Evolutionary conservation across 2,888 invertebrate species (phyloP).

Genomic region (Panzeria rudis): DNA sequence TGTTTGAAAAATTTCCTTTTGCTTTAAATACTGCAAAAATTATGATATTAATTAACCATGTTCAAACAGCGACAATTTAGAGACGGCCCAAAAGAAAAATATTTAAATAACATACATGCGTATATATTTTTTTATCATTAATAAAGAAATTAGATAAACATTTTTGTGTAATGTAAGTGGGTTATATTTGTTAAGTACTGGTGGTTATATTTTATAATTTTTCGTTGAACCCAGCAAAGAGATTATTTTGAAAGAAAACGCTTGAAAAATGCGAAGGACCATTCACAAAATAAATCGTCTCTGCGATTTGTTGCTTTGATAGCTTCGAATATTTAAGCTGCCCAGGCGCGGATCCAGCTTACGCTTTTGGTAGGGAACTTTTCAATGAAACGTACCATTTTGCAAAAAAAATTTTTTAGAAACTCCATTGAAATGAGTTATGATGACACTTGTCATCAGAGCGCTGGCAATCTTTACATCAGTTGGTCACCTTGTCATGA

Average conservation of each 20-base stretch:
- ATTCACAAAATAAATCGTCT: not conserved
- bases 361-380: too few relatives aligned
- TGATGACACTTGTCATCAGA: too few relatives aligned
- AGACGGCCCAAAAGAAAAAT: slow-evolving; percentile 29
- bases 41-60: slow-evolving; percentile 65
- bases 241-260: not conserved
- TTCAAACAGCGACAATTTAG: slow-evolving; percentile 48
- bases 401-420: too few relatives aligned
- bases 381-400: too few relatives aligned
- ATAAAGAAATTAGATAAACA: slow-evolving; percentile 33
- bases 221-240: slow-evolving; percentile 13
- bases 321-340: too few relatives aligned
- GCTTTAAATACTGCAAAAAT: slow-evolving; percentile 49
- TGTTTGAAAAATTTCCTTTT: not conserved
- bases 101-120: slow-evolving; percentile 20
- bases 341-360: too few relatives aligned
- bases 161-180: not conserved
- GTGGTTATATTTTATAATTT: not conserved
- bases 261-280: not conserved
- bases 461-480: too few relatives aligned
- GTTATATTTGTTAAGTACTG: not conserved
- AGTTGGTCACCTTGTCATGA: too few relatives aligned
- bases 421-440: too few relatives aligned
- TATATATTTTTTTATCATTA: slow-evolving; percentile 22
- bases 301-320: too few relatives aligned